Evolutionary conservation across 2,888 invertebrate genomes (phyloP), one percentile per base, ranked within the genome.

Genomic region (Ectobius pallidus): DNA sequence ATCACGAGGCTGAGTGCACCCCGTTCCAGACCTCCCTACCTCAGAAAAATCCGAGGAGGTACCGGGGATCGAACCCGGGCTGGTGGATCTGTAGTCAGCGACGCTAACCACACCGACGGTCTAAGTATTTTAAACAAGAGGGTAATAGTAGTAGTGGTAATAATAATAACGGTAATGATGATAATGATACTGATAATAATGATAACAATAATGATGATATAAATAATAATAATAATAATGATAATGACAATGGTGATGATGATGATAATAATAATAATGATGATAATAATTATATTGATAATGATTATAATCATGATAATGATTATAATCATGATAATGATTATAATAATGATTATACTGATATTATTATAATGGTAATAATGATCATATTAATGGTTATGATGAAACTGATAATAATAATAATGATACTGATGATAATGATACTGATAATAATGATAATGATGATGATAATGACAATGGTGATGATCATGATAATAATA

Each of bases 161-260:
- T 46, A n/a, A n/a, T 46, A n/a, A n/a, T 46, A n/a, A n/a, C n/a
- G 46, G n/a, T 46, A n/a, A 46, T 46, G n/a, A 46, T 46, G 46
- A n/a, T n/a, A 46, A 11, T 46, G 46, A n/a, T 46, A 46, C 3
- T 46, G 46, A n/a, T 46, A n/a, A n/a, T n/a, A n/a, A n/a, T n/a
- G 18, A 46, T n/a, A 46, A 7, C n/a, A n/a, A n/a, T 46, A n/a
- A n/a, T 46, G n/a, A 4, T 46, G n/a, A 4, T 46, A 46, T 4
- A 11, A n/a, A 46, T 46, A n/a, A 11, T n/a, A n/a, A n/a, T 46
- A n/a, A n/a, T 46, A 46, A n/a, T 46, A n/a, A n/a, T 46, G n/a
- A n/a, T 46, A n/a, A n/a, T n/a, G n/a, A 46, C n/a, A 46, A 46
- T 46, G n/a, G n/a, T 46, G 18, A n/a, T 46, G 46, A n/a, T 46